Base-by-base conservation (phyloP, 2,113 vertebrate species). In the Peucedramus taeniatus region DNA sequence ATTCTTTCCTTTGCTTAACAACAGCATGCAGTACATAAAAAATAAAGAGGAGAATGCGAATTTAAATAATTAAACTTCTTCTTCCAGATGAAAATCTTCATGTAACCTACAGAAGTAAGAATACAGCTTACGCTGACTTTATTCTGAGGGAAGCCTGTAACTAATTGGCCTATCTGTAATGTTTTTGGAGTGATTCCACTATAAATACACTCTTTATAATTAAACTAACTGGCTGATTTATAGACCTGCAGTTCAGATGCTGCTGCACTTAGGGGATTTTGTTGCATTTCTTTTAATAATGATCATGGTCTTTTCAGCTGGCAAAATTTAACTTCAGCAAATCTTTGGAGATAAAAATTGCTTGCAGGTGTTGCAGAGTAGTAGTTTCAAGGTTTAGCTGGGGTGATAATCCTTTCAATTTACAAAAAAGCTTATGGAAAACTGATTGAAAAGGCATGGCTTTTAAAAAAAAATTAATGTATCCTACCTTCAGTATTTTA, bases 171-270 rank as follows among this genome's bases (percentile, higher is more conserved):
- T 68, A 79, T 87, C 88, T 87, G 79, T 89, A 81, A 87, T 85
- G 63, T 49, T 96, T 96, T 82, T 96, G 96, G 96, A 93, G 39
- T 5, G 40, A 64, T 78, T 93, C 94, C 92, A 96, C 49, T 69
- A 42, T 42, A 96, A 96, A 97, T 89, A 93, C 11, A 66, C 56
- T 89, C 86, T 71, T 94, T 93, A 82, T 97, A 96, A 96, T 97
- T 94, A 95, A 97, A 85, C 78, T 91, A 78, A 68, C 37, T 0
- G 7, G n/a, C 18, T 94, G 96, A 89, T 94, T 94, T 96, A 95
- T 93, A 82, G 26, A 53, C 56, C 61, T 40, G 37, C 40, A 39
- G 49, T 65, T 88, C 86, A 89, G 56, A 90, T 92, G 75, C 76
- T 78, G 60, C 76, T 93, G 49, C 6, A 8, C 90, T 92, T 83